phyloP scores from a whole-genome alignment of 2,888 invertebrate species.

The Brenthis daphne region DNA sequence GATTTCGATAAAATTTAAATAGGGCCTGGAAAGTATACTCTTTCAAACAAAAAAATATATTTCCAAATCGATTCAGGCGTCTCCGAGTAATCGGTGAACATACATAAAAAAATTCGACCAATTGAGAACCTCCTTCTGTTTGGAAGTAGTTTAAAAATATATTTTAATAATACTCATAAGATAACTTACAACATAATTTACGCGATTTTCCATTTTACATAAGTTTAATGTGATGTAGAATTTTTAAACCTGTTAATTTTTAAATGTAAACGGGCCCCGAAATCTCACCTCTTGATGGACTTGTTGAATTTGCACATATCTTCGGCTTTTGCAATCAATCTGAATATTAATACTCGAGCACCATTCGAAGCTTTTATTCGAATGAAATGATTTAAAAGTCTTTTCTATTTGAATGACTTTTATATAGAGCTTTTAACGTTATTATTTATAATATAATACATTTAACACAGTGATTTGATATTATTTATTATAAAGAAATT shows the following conservation, averaged over 20 bases:
- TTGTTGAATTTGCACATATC: constrained; percentile 15
- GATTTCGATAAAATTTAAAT: too few species aligned
- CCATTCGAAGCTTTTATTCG: constrained; percentile 11
- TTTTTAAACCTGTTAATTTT: not conserved
- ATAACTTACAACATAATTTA: too few species aligned
- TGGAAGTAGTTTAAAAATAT: too few species aligned
- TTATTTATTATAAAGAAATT: not conserved
- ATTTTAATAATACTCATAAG: too few species aligned
- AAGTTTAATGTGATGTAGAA: too few species aligned
- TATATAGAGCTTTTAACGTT: not conserved
- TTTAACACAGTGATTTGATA: not conserved
- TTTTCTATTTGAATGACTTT: not conserved
- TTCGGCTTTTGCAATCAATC: constrained; percentile 16
- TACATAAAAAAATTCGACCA: too few species aligned
- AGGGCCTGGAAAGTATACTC: too few species aligned
- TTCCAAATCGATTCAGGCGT: too few species aligned
- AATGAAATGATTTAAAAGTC: not conserved
- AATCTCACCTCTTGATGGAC: constrained; percentile 8
- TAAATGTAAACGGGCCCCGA: constrained; percentile 10
- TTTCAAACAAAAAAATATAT: too few species aligned
- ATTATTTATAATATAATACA: not conserved
- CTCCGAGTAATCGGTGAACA: too few species aligned
- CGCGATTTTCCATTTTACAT: too few species aligned
- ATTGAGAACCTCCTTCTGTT: too few species aligned
- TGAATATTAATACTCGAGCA: constrained; percentile 12